These are phyloP conservation scores for Pelvicachromis taeniatus DNA, from an alignment of 2,113 vertebrate genomes.

Conservation along the genomic window DNA sequence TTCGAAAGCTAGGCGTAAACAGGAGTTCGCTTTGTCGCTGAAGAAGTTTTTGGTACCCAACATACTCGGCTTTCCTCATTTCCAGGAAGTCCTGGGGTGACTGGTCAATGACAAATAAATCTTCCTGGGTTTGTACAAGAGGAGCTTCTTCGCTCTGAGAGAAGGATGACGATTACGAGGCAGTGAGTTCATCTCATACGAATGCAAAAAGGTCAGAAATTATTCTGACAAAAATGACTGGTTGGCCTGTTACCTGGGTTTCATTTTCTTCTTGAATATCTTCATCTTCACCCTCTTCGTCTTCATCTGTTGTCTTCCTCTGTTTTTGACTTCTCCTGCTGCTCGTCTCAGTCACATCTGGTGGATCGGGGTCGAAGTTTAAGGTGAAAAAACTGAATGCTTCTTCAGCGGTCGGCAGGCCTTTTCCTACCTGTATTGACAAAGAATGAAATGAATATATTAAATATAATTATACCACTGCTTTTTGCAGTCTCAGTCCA, in stretches of 20 bases:
- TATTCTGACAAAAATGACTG: background rate
- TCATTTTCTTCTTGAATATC: conserved; percentile 48
- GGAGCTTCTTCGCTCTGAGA: conserved; percentile 78
- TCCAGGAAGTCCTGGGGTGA: conserved; percentile 77
- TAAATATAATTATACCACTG: background rate
- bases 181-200: background rate
- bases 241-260: conserved; percentile 22
- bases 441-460: background rate
- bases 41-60: conserved; percentile 67
- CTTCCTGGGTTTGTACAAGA: conserved; percentile 67
- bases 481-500: background rate
- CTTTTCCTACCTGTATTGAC: conserved; percentile 60
- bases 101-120: conserved; percentile 76
- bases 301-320: conserved; percentile 19
- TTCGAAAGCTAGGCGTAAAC: conserved; percentile 78
- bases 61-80: conserved; percentile 75
- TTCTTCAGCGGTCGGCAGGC: conserved; percentile 81
- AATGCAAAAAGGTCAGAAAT: background rate
- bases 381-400: conserved; percentile 93
- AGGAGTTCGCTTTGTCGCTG: conserved; percentile 77
- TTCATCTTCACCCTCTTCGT: conserved; percentile 55
- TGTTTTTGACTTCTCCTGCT: conserved; percentile 18
- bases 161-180: background rate
- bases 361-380: conserved; percentile 82
- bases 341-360: conserved; percentile 27